Evolutionary conservation across 1,140 invertebrate genomes (phyloP).

Genomic region (Ladona fulva): DNA sequence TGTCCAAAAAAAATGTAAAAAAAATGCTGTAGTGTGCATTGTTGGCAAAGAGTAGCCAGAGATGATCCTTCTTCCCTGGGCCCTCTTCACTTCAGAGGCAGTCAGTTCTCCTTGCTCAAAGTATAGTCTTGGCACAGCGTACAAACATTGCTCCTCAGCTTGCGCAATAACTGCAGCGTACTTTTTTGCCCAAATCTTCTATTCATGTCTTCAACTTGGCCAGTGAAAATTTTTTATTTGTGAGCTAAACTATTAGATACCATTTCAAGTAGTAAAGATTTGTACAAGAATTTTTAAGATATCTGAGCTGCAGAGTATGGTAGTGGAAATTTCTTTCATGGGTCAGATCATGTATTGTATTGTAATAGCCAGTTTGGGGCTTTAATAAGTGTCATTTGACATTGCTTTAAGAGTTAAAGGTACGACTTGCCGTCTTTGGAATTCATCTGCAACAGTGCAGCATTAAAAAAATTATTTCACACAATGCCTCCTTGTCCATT

Average conservation of each 20-base stretch:
- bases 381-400: too few species aligned
- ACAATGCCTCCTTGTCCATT: too few species aligned
- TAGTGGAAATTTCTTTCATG: too few species aligned
- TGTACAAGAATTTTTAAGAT: not conserved
- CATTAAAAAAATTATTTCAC: too few species aligned
- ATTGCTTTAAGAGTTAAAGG: too few species aligned
- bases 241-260: not conserved
- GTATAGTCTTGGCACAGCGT: not conserved
- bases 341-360: too few species aligned
- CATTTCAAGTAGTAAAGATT: not conserved
- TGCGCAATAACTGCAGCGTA: not conserved
- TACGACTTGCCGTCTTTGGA: too few species aligned
- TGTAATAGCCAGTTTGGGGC: too few species aligned
- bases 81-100: not conserved
- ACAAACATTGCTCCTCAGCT: not conserved
- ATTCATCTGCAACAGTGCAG: too few species aligned
- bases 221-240: not conserved
- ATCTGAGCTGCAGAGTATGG: not conserved
- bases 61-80: not conserved
- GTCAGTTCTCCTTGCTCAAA: constrained; percentile 4
- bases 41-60: not conserved
- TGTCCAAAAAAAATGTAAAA: constrained; percentile 1
- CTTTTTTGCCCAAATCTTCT: not conserved
- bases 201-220: not conserved
- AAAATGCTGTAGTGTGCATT: constrained; percentile 6